A percentile compares a stretch with the other conserved stretches of the same genome.
phyloP scores from a whole-genome alignment of 2,888 invertebrate genomes.

The Steinernema scapterisci region DNA sequence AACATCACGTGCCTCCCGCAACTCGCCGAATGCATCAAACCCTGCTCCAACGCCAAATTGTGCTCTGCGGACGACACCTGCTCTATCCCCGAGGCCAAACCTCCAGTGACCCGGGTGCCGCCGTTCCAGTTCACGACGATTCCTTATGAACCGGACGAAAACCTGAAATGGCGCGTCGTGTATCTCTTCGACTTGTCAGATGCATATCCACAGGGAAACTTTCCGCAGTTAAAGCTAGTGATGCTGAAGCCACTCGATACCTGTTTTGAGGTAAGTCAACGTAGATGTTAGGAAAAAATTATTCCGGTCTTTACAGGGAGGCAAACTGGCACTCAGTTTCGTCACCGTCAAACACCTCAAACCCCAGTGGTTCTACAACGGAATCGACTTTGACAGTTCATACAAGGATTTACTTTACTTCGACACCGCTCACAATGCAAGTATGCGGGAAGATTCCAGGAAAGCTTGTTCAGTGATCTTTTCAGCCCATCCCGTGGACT shows the following conservation, averaged over 20 bases:
- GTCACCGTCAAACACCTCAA: neutral
- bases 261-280: neutral
- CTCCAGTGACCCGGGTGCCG: too few relatives aligned
- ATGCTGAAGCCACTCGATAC: constrained; percentile 5
- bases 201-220: neutral
- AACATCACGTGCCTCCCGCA: constrained; percentile 49
- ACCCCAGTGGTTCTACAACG: neutral
- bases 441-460: neutral
- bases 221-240: constrained; percentile 2
- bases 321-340: neutral
- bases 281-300: too few relatives aligned
- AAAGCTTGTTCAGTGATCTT: too few relatives aligned
- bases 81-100: constrained; percentile 30
- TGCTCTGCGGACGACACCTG: constrained; percentile 41
- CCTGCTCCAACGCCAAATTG: constrained; percentile 41
- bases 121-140: neutral
- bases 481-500: constrained; percentile 1
- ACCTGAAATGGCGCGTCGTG: constrained; percentile 26
- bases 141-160: constrained; percentile 5
- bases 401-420: neutral
- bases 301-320: neutral
- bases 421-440: neutral
- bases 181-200: constrained; percentile 38
- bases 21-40: constrained; percentile 47
- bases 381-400: neutral